A percentile compares a stretch with the other conserved stretches of the same genome.
These are phyloP conservation scores for Molossus molossus DNA, from an alignment of 2,797 vertebrate species.

Conservation along the genomic window DNA sequence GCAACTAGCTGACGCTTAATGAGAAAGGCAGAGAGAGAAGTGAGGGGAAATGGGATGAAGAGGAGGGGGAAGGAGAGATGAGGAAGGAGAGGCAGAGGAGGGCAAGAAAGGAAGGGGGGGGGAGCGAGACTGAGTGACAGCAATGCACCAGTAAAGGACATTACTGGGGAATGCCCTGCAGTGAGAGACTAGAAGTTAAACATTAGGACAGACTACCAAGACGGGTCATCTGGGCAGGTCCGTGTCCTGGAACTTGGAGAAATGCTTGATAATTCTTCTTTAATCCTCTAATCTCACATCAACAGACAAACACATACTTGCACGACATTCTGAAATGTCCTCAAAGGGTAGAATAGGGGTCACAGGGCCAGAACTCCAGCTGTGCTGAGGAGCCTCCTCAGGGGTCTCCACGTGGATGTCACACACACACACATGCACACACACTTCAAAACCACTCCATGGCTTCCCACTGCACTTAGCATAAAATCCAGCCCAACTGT, in stretches of 20 bases:
- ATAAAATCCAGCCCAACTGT: not conserved
- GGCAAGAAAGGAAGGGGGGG: not conserved
- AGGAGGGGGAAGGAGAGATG: not conserved
- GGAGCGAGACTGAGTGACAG: not conserved
- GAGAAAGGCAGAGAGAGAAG: constrained; percentile 72
- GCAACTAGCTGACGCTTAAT: constrained; percentile 67
- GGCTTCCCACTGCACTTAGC: not conserved
- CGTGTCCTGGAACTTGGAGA: not conserved
- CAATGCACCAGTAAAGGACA: not conserved
- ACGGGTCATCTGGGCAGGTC: not conserved
- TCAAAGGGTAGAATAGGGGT: not conserved
- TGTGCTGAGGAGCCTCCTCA: not conserved
- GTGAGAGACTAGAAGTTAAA: not conserved
- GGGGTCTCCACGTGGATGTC: not conserved
- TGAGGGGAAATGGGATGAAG: not conserved
- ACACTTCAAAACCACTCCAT: not conserved
- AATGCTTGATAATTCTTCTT: not conserved
- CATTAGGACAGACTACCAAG: not conserved
- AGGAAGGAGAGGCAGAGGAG: not conserved
- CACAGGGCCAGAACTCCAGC: not conserved
- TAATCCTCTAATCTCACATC: not conserved
- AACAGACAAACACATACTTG: not conserved
- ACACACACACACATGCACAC: not conserved
- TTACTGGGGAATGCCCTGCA: not conserved
- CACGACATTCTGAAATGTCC: constrained; percentile 3